Percentiles rank a stretch among this genome's conserved stretches.
phyloP scores from a whole-genome alignment of 2,113 vertebrate species.

The Brienomyrus brachyistius region DNA sequence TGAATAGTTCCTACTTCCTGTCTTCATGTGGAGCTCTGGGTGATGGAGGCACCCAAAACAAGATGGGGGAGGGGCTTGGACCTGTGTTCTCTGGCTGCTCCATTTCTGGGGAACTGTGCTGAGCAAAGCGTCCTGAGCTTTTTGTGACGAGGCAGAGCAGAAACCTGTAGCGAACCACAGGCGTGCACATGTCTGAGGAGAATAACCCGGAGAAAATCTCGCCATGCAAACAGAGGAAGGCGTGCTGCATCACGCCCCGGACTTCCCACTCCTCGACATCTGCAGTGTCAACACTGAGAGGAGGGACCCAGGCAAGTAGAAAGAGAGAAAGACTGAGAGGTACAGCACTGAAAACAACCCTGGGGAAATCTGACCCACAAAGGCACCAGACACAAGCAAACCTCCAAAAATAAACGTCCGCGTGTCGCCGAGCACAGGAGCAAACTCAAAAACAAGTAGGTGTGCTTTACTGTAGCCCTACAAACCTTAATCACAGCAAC shows the following conservation, averaged over 20 bases:
- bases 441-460: background rate
- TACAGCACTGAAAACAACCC: background rate
- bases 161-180: background rate
- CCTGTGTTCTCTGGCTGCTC: background rate
- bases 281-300: background rate
- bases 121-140: background rate
- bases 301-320: background rate
- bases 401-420: background rate
- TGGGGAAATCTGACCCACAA: background rate
- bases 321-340: background rate
- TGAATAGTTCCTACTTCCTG: background rate
- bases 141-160: background rate
- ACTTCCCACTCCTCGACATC: background rate
- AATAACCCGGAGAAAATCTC: background rate
- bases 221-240: background rate
- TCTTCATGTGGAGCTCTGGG: background rate
- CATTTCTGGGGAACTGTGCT: background rate
- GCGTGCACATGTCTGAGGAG: background rate
- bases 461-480: background rate
- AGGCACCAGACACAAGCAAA: background rate
- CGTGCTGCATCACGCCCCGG: conserved; percentile 5
- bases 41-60: background rate
- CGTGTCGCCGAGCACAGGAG: background rate
- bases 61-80: background rate
- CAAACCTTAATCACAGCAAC: background rate